phyloP scores from a whole-genome alignment of 2,797 vertebrate species.

The Bradypodion ventrale region DNA sequence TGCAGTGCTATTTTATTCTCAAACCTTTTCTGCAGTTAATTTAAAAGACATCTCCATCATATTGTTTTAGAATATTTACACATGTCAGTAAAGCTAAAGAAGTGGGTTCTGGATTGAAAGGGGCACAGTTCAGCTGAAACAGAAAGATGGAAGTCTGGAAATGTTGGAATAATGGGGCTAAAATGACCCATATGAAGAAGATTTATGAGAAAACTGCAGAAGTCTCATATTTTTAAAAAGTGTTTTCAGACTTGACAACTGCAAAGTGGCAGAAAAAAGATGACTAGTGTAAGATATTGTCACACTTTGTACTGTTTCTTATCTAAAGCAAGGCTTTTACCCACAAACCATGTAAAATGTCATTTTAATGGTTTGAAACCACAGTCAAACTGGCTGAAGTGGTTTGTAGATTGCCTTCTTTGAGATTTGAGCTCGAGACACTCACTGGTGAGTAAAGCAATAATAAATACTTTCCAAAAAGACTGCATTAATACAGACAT shows the following conservation, averaged over 20 bases:
- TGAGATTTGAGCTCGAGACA: neutral
- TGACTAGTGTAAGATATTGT: neutral
- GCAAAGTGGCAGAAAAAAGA: neutral
- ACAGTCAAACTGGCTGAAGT: neutral
- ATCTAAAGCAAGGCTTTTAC: neutral
- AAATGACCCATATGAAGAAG: neutral
- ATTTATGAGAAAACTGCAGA: neutral
- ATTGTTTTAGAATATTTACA: neutral
- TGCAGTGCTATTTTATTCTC: neutral
- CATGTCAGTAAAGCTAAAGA: constrained; percentile 2
- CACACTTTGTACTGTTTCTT: neutral
- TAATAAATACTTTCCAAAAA: constrained; percentile 13
- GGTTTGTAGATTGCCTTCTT: neutral
- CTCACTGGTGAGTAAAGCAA: neutral
- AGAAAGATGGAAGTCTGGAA: neutral
- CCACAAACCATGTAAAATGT: neutral
- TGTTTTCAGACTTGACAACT: neutral
- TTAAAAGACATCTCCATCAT: neutral
- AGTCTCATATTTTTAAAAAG: neutral
- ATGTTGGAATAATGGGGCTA: neutral
- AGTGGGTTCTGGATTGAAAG: neutral
- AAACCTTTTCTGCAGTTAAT: neutral
- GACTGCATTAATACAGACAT: constrained; percentile 9
- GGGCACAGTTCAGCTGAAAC: neutral
- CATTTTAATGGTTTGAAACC: neutral